phyloP scores from a whole-genome alignment of 2,113 vertebrate species.

The Ciconia maguari region DNA sequence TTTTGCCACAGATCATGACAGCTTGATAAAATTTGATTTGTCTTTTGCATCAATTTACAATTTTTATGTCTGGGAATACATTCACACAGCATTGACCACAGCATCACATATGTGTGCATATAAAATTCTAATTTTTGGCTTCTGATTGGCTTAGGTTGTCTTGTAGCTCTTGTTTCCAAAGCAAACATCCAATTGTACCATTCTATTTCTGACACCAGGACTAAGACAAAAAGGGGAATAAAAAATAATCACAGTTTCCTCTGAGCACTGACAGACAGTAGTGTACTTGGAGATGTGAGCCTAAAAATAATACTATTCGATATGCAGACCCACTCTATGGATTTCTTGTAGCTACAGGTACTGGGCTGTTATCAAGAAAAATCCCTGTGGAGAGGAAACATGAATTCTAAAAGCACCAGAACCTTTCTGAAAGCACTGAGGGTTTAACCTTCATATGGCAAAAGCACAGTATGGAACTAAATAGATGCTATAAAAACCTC shows the following conservation, averaged over 20 bases:
- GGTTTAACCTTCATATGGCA: neutral
- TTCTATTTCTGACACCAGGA: neutral
- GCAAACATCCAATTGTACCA: neutral
- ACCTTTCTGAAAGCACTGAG: neutral
- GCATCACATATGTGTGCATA: neutral
- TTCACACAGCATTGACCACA: neutral
- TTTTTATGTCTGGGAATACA: neutral
- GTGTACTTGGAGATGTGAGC: neutral
- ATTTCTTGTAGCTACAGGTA: neutral
- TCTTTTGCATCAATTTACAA: neutral
- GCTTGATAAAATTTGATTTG: neutral
- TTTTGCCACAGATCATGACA: neutral
- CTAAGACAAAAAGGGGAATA: neutral
- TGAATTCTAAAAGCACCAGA: neutral
- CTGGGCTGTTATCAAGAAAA: neutral
- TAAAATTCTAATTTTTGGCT: neutral
- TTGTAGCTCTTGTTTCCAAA: neutral
- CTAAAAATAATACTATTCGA: neutral
- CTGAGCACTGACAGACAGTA: neutral
- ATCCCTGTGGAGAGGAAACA: neutral
- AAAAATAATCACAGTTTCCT: neutral
- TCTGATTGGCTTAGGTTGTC: neutral
- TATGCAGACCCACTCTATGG: neutral
- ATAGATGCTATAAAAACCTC: neutral
- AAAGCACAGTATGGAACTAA: neutral